Evolutionary conservation across 2,113 vertebrate genomes (phyloP).

Genomic region (Ascaphus truei): DNA sequence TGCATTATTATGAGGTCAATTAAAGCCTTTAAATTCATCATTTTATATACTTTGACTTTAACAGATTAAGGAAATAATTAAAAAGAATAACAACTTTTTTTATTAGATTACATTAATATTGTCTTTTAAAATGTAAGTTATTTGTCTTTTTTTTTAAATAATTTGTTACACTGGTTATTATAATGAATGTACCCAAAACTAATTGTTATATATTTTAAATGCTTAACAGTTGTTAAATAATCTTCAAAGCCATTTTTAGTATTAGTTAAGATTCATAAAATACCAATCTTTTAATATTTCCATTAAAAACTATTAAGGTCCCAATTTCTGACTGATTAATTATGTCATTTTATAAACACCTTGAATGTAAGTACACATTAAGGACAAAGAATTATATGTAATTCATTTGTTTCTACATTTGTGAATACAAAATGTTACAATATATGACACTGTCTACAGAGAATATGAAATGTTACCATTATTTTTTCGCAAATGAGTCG

Average conservation of each 20-base stretch:
- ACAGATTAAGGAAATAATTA: no score
- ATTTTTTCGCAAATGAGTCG: no score
- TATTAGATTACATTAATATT: no score
- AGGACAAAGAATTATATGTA: background rate
- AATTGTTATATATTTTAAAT: background rate
- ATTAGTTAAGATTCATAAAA: background rate
- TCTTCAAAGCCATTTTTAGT: slow-evolving; percentile 2
- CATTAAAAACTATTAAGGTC: background rate
- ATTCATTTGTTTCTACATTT: background rate
- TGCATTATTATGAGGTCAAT: no score
- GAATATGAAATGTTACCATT: no score
- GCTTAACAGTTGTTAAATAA: slow-evolving; percentile 4
- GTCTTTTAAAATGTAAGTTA: no score
- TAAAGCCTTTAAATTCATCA: no score
- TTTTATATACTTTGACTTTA: no score
- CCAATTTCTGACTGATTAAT: slow-evolving; percentile 1
- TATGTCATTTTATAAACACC: background rate
- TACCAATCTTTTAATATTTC: background rate
- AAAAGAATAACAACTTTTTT: no score
- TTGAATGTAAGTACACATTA: background rate
- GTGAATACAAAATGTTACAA: background rate
- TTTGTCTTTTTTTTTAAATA: no score
- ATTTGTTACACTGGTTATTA: background rate
- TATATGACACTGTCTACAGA: background rate
- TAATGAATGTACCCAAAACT: background rate